Evolutionary conservation across 1,140 invertebrate genomes (phyloP), one percentile per base, ranked within the genome.

Genomic region (Drosophila simulans): DNA sequence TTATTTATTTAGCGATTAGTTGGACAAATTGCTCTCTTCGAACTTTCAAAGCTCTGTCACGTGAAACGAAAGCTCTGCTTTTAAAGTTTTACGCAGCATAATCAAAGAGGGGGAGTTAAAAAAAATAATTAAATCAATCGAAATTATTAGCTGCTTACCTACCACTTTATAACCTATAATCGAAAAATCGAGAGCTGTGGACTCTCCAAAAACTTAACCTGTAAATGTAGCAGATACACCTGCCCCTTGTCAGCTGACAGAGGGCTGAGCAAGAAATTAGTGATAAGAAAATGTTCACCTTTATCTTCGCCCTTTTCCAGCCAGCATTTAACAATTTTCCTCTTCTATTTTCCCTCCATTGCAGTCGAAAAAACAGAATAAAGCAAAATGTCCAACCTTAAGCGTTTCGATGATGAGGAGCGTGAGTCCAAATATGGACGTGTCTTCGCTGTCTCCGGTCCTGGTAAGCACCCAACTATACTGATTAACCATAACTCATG

Each of bases 361-460:
- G 5, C 63, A 90, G 85, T 81, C 78, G 69, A 72, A 75, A 64
- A 77, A 71, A 58, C 62, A 69, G 64, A 84, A 90, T 70, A 75
- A 74, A 85, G 64, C 72, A 93, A 93, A 91, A 93, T 94, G 93
- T 93, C 94, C 77, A 93, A 93, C 92, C 93, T 97, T 91, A 94
- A 94, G 83, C 96, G 95, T 93, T 95, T 98, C 92, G 94, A 93
- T 80, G 95, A 98, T 94, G 97, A 96, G 78, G 97, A 98, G 54
- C 96, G 95, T 91, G 98, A 99, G 93, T 94, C 95, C 43, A 95
- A 95, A 85, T 99, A 97, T 94, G 98, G 98, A 86, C 99, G 97
- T 94, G 98, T 99, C 4, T 98, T 96, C 92, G 98, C 97, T 31
- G 98, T 99, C 31, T 99, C 98, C 57, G 98, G 98, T 83, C 98